phyloP scores from a whole-genome alignment of 2,888 invertebrate species.

The Sphecodes monilicornis region DNA sequence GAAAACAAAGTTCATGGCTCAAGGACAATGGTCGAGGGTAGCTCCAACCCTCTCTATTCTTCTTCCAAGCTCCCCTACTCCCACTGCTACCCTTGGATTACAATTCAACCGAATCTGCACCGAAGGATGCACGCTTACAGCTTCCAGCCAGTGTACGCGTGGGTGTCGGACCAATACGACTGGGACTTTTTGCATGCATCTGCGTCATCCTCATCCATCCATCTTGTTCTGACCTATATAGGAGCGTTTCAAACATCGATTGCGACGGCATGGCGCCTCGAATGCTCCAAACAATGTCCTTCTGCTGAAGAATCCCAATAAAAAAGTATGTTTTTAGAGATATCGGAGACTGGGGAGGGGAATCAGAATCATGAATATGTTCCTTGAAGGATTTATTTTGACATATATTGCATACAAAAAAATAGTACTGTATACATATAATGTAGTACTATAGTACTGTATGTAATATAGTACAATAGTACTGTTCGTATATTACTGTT shows the following conservation, averaged over 20 bases:
- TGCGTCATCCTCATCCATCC: constrained; percentile 57
- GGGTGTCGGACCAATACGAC: constrained; percentile 42
- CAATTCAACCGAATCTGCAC: constrained; percentile 2
- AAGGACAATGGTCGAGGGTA: background rate
- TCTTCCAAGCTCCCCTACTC: background rate
- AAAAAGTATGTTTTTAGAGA: background rate
- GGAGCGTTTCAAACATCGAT: constrained; percentile 28
- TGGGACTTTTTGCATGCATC: constrained; percentile 32
- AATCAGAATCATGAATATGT: too few species aligned
- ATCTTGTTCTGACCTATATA: constrained; percentile 47
- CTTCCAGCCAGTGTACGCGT: constrained; percentile 27
- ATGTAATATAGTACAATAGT: too few species aligned
- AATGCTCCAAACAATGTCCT: constrained; percentile 17
- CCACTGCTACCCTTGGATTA: background rate
- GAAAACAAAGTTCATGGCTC: constrained; percentile 17
- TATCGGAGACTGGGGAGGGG: background rate
- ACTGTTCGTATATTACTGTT: too few species aligned
- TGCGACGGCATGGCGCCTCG: constrained; percentile 53
- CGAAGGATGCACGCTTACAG: constrained; percentile 2
- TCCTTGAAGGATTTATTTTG: too few species aligned
- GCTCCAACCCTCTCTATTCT: background rate
- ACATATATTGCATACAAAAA: too few species aligned
- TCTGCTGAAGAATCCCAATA: background rate
- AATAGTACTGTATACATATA: too few species aligned
- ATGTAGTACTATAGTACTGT: too few species aligned